Evolutionary conservation across 2,113 vertebrate species (phyloP).

Genomic region (Murina feae): DNA sequence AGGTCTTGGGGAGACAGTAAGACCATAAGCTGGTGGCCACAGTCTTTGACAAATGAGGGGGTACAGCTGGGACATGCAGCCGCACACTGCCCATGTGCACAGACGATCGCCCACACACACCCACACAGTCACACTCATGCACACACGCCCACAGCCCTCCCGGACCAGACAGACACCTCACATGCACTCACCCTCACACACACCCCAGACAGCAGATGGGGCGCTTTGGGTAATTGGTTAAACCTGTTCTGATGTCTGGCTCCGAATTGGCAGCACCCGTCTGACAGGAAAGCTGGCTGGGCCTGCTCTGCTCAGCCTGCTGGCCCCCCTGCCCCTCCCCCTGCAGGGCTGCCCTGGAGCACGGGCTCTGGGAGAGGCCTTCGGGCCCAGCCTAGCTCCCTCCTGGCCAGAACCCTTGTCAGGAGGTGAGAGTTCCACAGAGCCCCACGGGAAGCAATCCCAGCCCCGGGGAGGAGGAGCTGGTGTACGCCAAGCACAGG

Average conservation of each 20-base stretch:
- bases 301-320: slow-evolving; percentile 58
- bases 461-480: background rate
- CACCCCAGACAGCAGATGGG: slow-evolving; percentile 77
- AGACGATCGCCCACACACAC: slow-evolving; percentile 32
- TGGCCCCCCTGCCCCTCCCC: slow-evolving; percentile 41
- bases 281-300: slow-evolving; percentile 76
- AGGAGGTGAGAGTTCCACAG: background rate
- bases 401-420: background rate
- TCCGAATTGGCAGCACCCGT: slow-evolving; percentile 66
- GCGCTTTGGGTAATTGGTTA: slow-evolving; percentile 76
- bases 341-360: slow-evolving; percentile 27
- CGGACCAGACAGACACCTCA: slow-evolving; percentile 67
- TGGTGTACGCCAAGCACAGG: background rate
- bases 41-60: slow-evolving; percentile 6
- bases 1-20: background rate
- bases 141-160: slow-evolving; percentile 62
- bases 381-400: background rate
- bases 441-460: background rate
- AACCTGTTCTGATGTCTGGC: slow-evolving; percentile 77
- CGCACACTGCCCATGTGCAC: background rate
- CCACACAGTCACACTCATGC: slow-evolving; percentile 38
- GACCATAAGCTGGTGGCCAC: background rate
- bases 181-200: slow-evolving; percentile 72
- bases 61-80: background rate
- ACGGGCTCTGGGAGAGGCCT: background rate